Evolutionary conservation across 2,797 vertebrate species (phyloP), one percentile per base, ranked within the genome.

Genomic region (Micromesistius poutassou): DNA sequence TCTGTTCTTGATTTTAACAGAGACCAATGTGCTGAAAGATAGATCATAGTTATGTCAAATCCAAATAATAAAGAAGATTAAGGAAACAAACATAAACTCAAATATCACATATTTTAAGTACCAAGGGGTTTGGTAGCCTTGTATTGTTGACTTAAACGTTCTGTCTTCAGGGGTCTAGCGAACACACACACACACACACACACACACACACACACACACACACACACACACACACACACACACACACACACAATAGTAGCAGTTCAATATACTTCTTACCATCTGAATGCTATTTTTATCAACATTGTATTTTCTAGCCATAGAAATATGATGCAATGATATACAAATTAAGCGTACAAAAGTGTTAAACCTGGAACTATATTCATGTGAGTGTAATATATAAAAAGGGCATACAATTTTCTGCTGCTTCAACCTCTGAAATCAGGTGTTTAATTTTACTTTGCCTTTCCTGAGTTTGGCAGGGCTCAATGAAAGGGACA

Each of bases 31-130:
- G 62, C 62, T 28, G 62, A 68, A 68, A 28, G 62, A 28, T 2
- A 68, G 62, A 68, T 68, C 62, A 68, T 28, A 68, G 16, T 30
- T 68, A 28, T 28, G 25, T 68, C 10, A 68, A 68, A n/a, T 25
- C 25, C 62, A 68, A 68, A 68, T 68, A 72, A 35, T 35, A 10
- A 35, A 72, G 31, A 33, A 22, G 28, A 72, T 72, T 36, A 72
- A 68, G 62, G 8, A 88, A 91, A 91, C 90, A 86, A 89, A 91
- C 89, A 50, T 50, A 66, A 66, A 68, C 62, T 68, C n/a, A 68
- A 68, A 68, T 28, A 28, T 19, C 62, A 68, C 62, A 68, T 68
- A 68, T 28, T 68, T 68, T 25, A 68, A 28, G 62, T 68, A 68
- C 62, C 62, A 28, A 68, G 25, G 62, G 62, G 62, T 28, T 68